Evolutionary conservation across 2,797 vertebrate species (phyloP), one percentile per base, ranked within the genome.

Genomic region (Lutjanus argentimaculatus): DNA sequence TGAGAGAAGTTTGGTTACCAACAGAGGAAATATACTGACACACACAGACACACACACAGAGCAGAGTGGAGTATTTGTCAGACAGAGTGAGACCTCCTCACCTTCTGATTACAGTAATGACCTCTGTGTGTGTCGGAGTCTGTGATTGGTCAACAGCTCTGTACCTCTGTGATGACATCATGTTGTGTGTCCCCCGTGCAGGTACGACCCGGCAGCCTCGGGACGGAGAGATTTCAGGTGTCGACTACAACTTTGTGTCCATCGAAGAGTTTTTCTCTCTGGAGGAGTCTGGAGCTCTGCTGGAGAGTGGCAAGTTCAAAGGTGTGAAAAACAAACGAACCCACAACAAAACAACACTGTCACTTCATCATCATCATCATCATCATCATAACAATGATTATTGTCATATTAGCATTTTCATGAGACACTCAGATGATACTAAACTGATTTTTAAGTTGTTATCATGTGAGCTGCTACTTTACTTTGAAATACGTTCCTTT

Each of bases 231-330:
- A 97, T 98, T 48, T 96, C 97, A 42, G 98, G 98, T 17, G 97
- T 99, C 80, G 98, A 99, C 94, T 99, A 99, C 94, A 99, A 98
- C 94, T 99, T 99, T 88, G 98, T 99, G 92, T 96, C 97, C 76
- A 96, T 99, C 67, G 97, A 98, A 76, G 97, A 99, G 82, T 99
- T 99, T 79, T 97, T 98, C 94, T 96, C 96, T 0, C 92, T 99
- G 92, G 98, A 99, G 91, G 98, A 99, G 91, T 97, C 97, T 0
- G 98, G 98, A 88, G 97, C 97, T 13, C 95, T 99, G 77, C 95
- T 99, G 82, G 98, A 99, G 94, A 99, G 98, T 57, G 98, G 98
- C 88, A 99, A 96, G 88, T 96, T 96, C 80, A 95, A 96, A 93
- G 96, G 96, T 96, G 43, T 68, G 68, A 71, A 87, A 61, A 55